Percentiles rank a stretch among this genome's conserved stretches.
Conservation (phyloP, 2,888 invertebrate genomes). For the Baronia brevicornis region DNA sequence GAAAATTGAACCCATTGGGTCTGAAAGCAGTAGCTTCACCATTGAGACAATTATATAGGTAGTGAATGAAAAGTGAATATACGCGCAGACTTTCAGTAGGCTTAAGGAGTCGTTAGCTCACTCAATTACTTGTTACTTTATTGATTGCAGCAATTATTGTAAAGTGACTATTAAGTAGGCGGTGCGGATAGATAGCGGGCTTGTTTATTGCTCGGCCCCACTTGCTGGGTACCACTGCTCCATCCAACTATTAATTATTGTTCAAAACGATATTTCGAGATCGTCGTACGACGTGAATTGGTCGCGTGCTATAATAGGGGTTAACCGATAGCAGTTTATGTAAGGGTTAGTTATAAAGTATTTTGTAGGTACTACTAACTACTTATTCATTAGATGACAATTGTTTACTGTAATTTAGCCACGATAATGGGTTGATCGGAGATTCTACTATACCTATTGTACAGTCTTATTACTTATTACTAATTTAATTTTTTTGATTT, state of each 20-base stretch:
- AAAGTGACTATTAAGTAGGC: constrained; percentile 46
- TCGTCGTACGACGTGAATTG: constrained; percentile 50
- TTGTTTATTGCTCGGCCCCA: constrained; percentile 50
- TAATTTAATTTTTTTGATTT: no score
- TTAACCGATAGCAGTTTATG: constrained; percentile 52
- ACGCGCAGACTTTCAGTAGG: no score
- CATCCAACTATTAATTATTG: constrained; percentile 49
- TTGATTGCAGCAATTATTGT: constrained; percentile 47
- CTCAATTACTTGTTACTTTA: constrained; percentile 29
- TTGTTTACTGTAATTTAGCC: not conserved
- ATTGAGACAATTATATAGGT: no score
- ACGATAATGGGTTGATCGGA: no score
- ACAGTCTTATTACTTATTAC: no score
- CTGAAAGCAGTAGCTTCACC: no score
- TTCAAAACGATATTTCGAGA: constrained; percentile 55
- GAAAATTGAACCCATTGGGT: no score
- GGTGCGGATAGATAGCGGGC: constrained; percentile 42
- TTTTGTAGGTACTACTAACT: no score
- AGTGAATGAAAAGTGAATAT: no score
- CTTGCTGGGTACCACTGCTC: constrained; percentile 46
- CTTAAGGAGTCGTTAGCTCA: constrained; percentile 23
- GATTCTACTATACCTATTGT: no score
- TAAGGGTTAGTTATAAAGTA: constrained; percentile 43
- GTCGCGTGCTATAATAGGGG: constrained; percentile 48
- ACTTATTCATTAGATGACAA: no score